Conservation (phyloP, 2,113 vertebrate species). For the Andinoacara biseriatus region DNA sequence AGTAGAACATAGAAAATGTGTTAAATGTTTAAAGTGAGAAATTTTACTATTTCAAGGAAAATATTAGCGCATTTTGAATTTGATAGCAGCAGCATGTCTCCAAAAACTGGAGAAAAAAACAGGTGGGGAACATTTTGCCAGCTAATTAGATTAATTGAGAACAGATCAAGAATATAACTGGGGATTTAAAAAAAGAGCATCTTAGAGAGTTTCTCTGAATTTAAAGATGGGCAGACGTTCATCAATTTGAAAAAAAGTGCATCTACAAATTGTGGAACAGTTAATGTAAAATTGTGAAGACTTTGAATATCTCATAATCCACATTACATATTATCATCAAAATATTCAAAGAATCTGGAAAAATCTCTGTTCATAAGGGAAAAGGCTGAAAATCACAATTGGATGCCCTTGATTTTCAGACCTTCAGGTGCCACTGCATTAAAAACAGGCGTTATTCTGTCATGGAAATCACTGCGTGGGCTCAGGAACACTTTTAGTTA, state of each 20-base stretch:
- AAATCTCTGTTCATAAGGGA: neutral
- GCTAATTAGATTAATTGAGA: neutral
- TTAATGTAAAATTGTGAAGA: neutral
- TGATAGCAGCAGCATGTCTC: neutral
- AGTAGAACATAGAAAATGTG: no score
- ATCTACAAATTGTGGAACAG: neutral
- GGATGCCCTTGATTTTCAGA: no score
- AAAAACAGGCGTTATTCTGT: no score
- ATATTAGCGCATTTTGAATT: neutral
- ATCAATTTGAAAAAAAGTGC: rapidly evolving
- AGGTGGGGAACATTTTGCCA: neutral
- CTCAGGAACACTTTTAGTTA: no score
- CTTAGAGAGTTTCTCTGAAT: rapidly evolving
- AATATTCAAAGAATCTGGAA: no score
- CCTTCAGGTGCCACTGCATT: no score
- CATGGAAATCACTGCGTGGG: no score
- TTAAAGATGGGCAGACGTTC: rapidly evolving
- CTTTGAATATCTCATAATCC: neutral
- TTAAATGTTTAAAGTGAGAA: neutral
- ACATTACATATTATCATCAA: neutral
- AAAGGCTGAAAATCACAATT: neutral
- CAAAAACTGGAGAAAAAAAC: neutral
- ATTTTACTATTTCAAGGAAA: neutral
- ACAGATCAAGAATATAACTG: neutral
- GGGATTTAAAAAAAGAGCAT: neutral